Conservation (phyloP, 1,140 invertebrate genomes). For the Popillia japonica region DNA sequence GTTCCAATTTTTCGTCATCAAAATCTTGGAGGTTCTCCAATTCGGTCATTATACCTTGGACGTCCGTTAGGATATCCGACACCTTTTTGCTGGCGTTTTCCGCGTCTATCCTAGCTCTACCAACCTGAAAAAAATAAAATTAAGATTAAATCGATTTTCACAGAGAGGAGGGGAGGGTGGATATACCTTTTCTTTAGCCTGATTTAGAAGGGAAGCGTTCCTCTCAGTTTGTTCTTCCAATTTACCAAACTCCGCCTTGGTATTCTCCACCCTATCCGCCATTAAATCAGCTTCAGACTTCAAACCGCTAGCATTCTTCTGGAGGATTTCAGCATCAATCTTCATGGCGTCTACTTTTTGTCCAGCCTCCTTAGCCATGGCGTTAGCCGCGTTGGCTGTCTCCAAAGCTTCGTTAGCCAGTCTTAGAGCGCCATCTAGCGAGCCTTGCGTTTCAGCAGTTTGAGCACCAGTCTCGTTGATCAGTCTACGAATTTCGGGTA, state of each 20-base stretch:
- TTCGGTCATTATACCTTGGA: conserved; percentile 82
- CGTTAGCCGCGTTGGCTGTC: conserved; percentile 78
- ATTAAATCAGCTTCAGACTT: conserved; percentile 81
- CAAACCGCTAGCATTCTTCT: conserved; percentile 75
- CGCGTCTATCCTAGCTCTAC: conserved; percentile 85
- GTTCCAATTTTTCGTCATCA: conserved; percentile 73
- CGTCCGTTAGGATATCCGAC: conserved; percentile 77
- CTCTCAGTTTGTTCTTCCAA: conserved; percentile 77
- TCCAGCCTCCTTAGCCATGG: conserved; percentile 76
- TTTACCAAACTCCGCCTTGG: conserved; percentile 73
- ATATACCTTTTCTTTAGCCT: conserved; percentile 73
- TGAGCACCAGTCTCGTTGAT: conserved; percentile 67
- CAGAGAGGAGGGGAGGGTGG: neutral
- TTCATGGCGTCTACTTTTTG: conserved; percentile 80
- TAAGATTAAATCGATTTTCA: no score
- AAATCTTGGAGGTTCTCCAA: conserved; percentile 81
- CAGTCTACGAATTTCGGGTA: conserved; percentile 59
- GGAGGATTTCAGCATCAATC: conserved; percentile 78
- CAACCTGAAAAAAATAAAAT: conserved; percentile 68
- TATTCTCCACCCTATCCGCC: conserved; percentile 73
- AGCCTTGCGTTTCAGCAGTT: conserved; percentile 74
- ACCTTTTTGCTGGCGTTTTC: conserved; percentile 82
- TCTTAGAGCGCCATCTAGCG: conserved; percentile 76
- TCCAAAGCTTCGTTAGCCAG: conserved; percentile 80
- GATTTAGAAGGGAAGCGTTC: conserved; percentile 76